Base-by-base conservation (phyloP, 2,797 vertebrate genomes). In the Phoxinus dragarum region DNA sequence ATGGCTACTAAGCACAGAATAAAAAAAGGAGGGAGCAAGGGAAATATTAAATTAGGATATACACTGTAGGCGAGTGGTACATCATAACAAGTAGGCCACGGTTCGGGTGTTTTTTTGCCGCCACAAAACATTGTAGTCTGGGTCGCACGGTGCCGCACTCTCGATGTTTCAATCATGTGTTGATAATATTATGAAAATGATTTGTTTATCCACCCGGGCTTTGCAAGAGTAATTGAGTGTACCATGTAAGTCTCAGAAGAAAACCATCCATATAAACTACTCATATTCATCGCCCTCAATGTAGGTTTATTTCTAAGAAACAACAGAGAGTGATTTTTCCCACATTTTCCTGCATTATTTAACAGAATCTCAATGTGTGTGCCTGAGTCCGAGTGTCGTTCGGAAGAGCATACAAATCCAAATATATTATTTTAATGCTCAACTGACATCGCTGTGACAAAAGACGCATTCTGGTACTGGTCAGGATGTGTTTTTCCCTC, bases 401-500 rank as follows among this genome's bases (percentile, higher is more conserved):
- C 84, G 64, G 34, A 67, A 79, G 34, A 79, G 38, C 77, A 59
- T 66, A 56, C 72, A 59, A 54, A 31, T 23, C 38, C 54, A 81
- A 59, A 81, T n/a, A 5, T 36, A 66, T 79, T 54, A 23, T 16
- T 42, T 68, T 76, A 82, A 73, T 31, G 56, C 40, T 54, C 47
- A 40, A 67, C 75, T 47, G 56, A 89, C 74, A 66, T 79, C 78
- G n/a, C n/a, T 36, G 44, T 71, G 49, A 86, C 85, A 90, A 88
- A 88, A 87, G 78, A 49, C 5, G 3, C 78, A 83, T 71, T 88
- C 44, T 80, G 66, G 49, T 36, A 23, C n/a, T 83, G 47, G 81
- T 38, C 47, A 80, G 86, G 84, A 82, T 66, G 71, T 23, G 4
- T 68, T 52, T 76, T 76, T 74, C 10, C 10, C 54, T 59, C n/a